Evolutionary conservation across 2,113 vertebrate genomes (phyloP).

Genomic region (Mixornis gularis): DNA sequence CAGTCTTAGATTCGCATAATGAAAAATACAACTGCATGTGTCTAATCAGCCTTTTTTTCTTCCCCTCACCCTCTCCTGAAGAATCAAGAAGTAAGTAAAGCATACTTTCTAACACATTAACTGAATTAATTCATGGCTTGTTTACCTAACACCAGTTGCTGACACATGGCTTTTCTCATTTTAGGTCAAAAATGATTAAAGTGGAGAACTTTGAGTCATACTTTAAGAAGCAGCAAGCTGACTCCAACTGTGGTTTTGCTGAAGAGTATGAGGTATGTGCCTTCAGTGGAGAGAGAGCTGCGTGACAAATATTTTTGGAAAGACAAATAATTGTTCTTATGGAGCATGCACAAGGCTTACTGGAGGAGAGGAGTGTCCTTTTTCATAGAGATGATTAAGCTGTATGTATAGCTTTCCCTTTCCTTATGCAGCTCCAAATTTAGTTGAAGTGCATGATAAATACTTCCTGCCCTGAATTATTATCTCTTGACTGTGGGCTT

Average conservation of each 20-base stretch:
- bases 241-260: slow-evolving; percentile 94
- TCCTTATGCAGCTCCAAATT: not conserved
- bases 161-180: not conserved
- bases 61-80: slow-evolving; percentile 34
- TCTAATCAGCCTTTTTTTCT: slow-evolving; percentile 39
- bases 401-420: not conserved
- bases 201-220: slow-evolving; percentile 85
- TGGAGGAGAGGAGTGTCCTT: not conserved
- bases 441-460: not conserved
- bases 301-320: not conserved
- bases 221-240: slow-evolving; percentile 87
- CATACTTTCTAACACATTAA: slow-evolving; percentile 14
- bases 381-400: not conserved
- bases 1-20: slow-evolving; percentile 19
- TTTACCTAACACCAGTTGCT: not conserved
- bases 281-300: not conserved
- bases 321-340: not conserved
- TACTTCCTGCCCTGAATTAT: not conserved
- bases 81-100: slow-evolving; percentile 77
- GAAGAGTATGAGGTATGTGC: slow-evolving; percentile 89
- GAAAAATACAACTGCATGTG: slow-evolving; percentile 37
- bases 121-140: not conserved
- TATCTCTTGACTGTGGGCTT: not conserved
- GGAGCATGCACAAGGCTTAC: not conserved
- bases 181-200: slow-evolving; percentile 76